Evolutionary conservation across 2,797 vertebrate species (phyloP), one percentile per base, ranked within the genome.

Genomic region (Sandelia bainsii): DNA sequence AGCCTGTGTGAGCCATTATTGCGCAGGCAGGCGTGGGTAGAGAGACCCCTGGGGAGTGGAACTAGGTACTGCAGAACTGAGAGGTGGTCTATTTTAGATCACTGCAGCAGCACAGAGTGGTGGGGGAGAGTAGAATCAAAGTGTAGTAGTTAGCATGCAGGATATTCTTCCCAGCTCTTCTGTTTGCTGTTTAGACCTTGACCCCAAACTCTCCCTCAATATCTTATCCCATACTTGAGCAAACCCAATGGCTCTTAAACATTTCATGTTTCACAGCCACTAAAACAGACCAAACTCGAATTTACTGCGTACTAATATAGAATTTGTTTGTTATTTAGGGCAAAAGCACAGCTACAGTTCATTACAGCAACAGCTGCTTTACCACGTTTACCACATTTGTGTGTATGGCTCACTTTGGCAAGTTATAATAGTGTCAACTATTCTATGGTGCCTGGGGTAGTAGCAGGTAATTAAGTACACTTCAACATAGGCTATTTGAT

Each of bases 11-110:
- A 83, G 84, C 23, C 60, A 19, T 82, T 80, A 83, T 62, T 88
- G 68, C 23, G 57, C 82, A 84, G 75, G 77, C 81, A 77, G 69
- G 77, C 77, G 80, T 91, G 89, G 84, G 89, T 82, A 88, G 86
- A 82, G 87, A 89, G 91, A 88, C 90, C 89, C 91, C 92, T 91
- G 78, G 90, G 90, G 91, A 92, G 82, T 13, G 54, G 60, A 81
- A 74, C 58, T 63, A 81, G 88, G 90, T 91, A 92, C 83, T 92
- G 90, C 90, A 87, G 83, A 84, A 69, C 61, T 42, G 64, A 68
- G 84, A 83, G 83, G 61, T 72, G 80, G 76, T 89, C 84, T 91
- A 87, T 90, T 92, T 91, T 87, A 76, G 84, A 86, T 85, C 85
- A 69, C 79, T 89, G 87, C 90, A 67, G 85, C 80, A 89, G 78